Evolutionary conservation across 1,140 invertebrate species (phyloP).

Genomic region (Aphelinus certus): DNA sequence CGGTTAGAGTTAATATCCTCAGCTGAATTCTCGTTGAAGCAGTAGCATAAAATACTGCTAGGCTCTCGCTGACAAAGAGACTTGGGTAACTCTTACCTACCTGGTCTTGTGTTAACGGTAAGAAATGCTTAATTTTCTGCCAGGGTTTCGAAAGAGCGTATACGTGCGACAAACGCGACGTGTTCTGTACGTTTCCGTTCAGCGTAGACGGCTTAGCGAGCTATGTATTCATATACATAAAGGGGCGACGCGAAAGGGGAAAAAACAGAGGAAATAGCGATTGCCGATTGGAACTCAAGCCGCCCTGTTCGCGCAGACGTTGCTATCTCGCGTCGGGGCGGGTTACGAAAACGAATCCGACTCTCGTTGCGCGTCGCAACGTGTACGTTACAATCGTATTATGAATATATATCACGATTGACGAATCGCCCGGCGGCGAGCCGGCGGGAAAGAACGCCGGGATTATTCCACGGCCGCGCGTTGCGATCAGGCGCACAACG

Average conservation of each 20-base stretch:
- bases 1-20: too few relatives aligned
- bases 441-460: constrained; percentile 10
- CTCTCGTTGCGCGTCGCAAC: background rate
- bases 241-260: too few relatives aligned
- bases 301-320: background rate
- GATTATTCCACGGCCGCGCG: constrained; percentile 7
- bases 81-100: too few relatives aligned
- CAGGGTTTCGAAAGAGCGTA: too few relatives aligned
- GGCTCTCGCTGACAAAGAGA: too few relatives aligned
- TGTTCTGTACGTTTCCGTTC: constrained; percentile 1
- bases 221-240: too few relatives aligned
- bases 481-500: background rate
- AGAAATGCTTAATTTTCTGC: too few relatives aligned
- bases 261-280: background rate
- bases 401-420: background rate
- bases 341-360: constrained; percentile 20
- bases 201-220: too few relatives aligned
- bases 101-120: too few relatives aligned
- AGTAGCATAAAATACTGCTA: too few relatives aligned
- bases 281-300: background rate
- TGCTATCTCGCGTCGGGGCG: background rate
- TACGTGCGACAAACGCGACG: background rate
- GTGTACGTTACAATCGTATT: background rate
- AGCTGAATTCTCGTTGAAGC: too few relatives aligned
- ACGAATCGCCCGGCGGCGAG: too few relatives aligned